phyloP scores from a whole-genome alignment of 2,113 vertebrate genomes.

The Phylloscopus trochiloides region DNA sequence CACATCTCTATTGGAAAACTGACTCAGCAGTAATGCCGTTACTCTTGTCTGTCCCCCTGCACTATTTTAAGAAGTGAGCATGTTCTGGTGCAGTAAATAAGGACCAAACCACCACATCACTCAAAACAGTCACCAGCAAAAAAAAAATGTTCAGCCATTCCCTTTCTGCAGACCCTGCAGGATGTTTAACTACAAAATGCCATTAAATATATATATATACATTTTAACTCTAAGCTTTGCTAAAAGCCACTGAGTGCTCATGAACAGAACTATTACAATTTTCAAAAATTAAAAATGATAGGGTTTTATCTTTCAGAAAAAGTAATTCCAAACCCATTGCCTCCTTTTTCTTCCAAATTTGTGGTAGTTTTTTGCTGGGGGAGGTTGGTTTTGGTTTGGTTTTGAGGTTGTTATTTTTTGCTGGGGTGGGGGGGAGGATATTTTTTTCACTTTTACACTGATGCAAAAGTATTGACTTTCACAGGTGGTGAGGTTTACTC shows the following conservation, averaged over 20 bases:
- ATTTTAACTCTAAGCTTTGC: background rate
- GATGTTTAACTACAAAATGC: background rate
- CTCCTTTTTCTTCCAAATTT: background rate
- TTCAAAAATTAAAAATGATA: background rate
- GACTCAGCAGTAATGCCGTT: slow-evolving; percentile 40
- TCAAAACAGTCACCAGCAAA: background rate
- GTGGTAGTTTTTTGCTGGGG: background rate
- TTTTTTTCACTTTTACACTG: background rate
- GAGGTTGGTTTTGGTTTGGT: background rate
- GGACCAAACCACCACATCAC: background rate
- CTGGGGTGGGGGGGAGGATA: accelerated
- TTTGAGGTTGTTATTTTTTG: background rate
- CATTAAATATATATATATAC: too few relatives aligned
- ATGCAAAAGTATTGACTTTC: background rate
- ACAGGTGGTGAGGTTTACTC: background rate
- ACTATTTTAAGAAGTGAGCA: background rate
- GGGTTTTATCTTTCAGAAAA: background rate
- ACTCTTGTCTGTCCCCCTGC: slow-evolving; percentile 10
- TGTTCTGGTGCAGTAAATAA: background rate
- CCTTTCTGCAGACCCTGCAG: background rate
- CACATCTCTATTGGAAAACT: slow-evolving; percentile 54
- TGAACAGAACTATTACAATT: background rate
- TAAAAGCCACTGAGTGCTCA: background rate
- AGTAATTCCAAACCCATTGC: background rate
- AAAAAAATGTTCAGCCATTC: background rate